phyloP scores from a whole-genome alignment of 2,888 invertebrate genomes.

The Serripes groenlandicus region DNA sequence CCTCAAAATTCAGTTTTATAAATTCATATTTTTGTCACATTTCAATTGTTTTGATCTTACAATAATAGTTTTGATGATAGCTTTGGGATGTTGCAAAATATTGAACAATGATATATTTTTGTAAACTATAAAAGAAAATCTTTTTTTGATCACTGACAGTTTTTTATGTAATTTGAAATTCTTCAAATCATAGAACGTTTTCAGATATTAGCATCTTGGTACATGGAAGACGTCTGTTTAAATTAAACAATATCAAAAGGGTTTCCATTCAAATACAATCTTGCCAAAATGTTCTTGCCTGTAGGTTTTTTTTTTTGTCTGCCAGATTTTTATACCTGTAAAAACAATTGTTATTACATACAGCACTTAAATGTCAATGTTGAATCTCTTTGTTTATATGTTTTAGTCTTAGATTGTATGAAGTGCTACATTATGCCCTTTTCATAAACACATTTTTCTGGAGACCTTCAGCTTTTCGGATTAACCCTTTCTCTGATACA shows the following conservation, averaged over 20 bases:
- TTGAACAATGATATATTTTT: too few relatives aligned
- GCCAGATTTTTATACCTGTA: constrained; percentile 38
- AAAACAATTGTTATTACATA: constrained; percentile 5
- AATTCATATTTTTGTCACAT: too few relatives aligned
- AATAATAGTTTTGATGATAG: too few relatives aligned
- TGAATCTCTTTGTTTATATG: constrained; percentile 56
- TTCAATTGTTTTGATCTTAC: too few relatives aligned
- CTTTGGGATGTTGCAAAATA: too few relatives aligned
- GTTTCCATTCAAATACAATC: constrained; percentile 41
- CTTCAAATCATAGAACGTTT: background rate
- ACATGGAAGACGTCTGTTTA: background rate
- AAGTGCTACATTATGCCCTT: constrained; percentile 9
- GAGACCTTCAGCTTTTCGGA: too few relatives aligned
- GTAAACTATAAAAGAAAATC: too few relatives aligned
- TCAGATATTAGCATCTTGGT: background rate
- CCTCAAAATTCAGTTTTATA: too few relatives aligned
- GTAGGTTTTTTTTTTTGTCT: constrained; percentile 41
- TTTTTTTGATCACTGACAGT: too few relatives aligned
- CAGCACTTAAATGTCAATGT: constrained; percentile 6
- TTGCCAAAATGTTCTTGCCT: constrained; percentile 81
- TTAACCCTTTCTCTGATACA: too few relatives aligned
- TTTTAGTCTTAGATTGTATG: background rate
- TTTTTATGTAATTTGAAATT: too few relatives aligned
- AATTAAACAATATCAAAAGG: constrained; percentile 16
- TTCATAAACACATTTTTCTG: background rate